Base-by-base conservation (phyloP, 2,113 vertebrate genomes). In the chimpanzee (Pan troglodytes) region DNA sequence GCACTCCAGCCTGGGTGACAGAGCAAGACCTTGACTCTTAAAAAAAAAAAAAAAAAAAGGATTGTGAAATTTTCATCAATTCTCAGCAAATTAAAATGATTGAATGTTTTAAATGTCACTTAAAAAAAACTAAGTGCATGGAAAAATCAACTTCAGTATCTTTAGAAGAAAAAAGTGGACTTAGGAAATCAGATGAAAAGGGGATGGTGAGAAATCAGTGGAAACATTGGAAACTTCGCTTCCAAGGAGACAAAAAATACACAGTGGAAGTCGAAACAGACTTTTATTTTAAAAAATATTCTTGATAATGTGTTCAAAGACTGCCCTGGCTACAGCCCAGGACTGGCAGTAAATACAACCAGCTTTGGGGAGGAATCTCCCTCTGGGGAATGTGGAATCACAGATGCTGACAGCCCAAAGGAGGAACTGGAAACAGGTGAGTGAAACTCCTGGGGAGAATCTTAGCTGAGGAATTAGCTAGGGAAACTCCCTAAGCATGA, bases 161-260 rank as follows among this genome's bases (percentile, higher is more conserved):
- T 79, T 35, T 73, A 43, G 78, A 48, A 67, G 50, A 68, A 35
- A 68, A n/a, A 89, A 80, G 52, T 45, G 17, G 59, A 76, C 48
- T 88, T 78, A 96, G n/a, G 86, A 93, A 93, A 94, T 78, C 67
- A 76, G n/a, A 68, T 81, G 45, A 72, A 97, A 27, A 22, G 35
- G 9, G 3, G 50, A 87, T 64, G 40, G 81, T 20, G 87, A 82
- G 59, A 87, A 64, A 82, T 89, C 32, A 70, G 40, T 20, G 27
- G 55, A 93, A 88, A 87, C 30, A 20, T n/a, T 93, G 57, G 55
- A 83, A 92, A 72, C 38, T 82, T 40, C 92, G 85, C 52, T 90
- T 96, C 38, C 23, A 64, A 64, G 55, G 14, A 72, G 14, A 95
- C 20, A 2, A n/a, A 81, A 93, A 40, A 17, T 59, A 43, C 12